These are phyloP conservation scores for Cepaea nemoralis DNA, from an alignment of 1,140 invertebrate species.

Conservation along the genomic window DNA sequence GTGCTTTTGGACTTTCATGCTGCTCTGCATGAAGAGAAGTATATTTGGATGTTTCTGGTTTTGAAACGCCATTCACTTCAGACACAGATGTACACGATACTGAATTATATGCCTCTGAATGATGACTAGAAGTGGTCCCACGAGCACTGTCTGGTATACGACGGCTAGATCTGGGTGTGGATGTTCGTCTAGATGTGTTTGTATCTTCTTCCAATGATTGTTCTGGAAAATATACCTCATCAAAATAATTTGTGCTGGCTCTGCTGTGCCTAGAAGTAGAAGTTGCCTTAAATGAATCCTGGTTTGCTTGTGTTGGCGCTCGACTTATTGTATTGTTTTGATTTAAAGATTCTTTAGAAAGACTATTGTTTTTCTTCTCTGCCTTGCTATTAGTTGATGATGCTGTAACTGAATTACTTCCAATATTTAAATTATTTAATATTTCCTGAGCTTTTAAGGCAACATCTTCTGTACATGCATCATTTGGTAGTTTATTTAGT, in stretches of 20 bases:
- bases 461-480: no score
- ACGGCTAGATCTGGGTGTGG: no score
- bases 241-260: constrained; percentile 14
- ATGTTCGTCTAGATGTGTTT: not conserved
- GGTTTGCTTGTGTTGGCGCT: not conserved
- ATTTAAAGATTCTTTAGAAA: not conserved
- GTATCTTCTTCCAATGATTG: not conserved
- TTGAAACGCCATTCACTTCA: not conserved
- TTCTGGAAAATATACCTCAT: constrained; percentile 24
- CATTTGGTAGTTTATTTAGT: not conserved
- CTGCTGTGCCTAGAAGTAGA: not conserved
- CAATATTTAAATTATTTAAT: not conserved
- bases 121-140: not conserved
- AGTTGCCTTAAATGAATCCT: not conserved
- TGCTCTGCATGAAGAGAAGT: not conserved
- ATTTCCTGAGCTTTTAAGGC: not conserved
- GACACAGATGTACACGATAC: not conserved
- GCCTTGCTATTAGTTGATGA: not conserved
- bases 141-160: not conserved
- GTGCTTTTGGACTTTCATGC: not conserved
- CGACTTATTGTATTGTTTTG: not conserved
- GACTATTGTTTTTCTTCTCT: not conserved
- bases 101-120: not conserved
- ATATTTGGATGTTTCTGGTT: not conserved
- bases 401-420: not conserved